Base-by-base conservation (phyloP, 1,140 invertebrate species). In the Ceratosolen solmsi region DNA sequence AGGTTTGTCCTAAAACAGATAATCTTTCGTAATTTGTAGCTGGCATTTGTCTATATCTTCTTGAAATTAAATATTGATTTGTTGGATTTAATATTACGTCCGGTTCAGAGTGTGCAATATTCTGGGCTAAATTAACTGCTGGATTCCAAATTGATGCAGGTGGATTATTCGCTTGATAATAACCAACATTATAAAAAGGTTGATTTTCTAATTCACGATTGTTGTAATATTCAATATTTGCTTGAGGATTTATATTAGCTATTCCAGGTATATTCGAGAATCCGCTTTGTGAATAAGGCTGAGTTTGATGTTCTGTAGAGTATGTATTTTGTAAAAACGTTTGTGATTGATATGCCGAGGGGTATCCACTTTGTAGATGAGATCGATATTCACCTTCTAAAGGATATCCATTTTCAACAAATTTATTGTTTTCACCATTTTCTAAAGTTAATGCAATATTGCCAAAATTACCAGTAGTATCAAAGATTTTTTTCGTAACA, bases 1-100 rank as follows among this genome's bases (percentile, higher is more conserved):
- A 36, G 17, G 22, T 27, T 25, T 76, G 74, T 22, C 74, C 60
- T 36, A 36, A 17, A 2, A 33, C 5, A 5, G 30, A 27, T 9
- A 70, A 11, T 22, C 41, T 17, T 54, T 20, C 38, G 68, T 4
- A 13, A 9, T 13, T 17, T 4, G 1, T 20, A 3, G 68, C 22
- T 22, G 33, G n/a, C 56, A 76, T 76, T 58, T 76, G 74, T n/a
- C 74, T 76, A 7, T 60, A 63, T 13, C 17, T 76, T 46, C 74
- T 76, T 0, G 74, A 11, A 8, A 58, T 30, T 1, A 49, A 33
- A 38, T 58, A 74, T 58, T 77, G 75, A 11, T 8, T n/a, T 27
- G 5, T 13, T 27, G 41, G 36, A 49, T 22, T 51, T 22, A 20
- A n/a, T 3, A 33, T 25, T 68, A 51, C 36, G 17, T 38, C 38